These are phyloP conservation scores for Sycobia sp. DNA, from an alignment of 1,140 invertebrate genomes.

Conservation along the genomic window DNA sequence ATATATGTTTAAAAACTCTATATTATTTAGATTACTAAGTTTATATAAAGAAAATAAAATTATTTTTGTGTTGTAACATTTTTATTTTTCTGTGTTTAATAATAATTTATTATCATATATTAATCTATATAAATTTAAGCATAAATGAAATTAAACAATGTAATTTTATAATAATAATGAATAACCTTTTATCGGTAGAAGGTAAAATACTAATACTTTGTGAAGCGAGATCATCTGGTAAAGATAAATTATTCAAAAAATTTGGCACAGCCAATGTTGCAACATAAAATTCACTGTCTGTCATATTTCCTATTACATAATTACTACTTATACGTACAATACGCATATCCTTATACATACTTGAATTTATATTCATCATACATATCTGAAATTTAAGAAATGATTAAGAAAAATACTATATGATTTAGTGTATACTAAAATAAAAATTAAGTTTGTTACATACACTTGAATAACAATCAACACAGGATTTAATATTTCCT, in stretches of 20 bases:
- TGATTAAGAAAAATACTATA: background rate
- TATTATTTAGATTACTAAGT: no score
- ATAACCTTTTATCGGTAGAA: conserved; percentile 54
- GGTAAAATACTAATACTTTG: conserved; percentile 56
- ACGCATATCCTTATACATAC: conserved; percentile 63
- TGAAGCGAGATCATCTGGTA: conserved; percentile 53
- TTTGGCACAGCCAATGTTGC: conserved; percentile 61
- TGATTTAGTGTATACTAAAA: conserved; percentile 17
- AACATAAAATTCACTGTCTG: conserved; percentile 57
- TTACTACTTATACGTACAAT: conserved; percentile 63
- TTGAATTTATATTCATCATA: conserved; percentile 61
- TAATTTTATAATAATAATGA: no score
- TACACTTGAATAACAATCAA: conserved; percentile 61
- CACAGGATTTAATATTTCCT: conserved; percentile 60
- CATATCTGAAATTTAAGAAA: conserved; percentile 50
- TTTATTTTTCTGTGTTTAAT: no score
- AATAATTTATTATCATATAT: no score
- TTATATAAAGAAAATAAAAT: background rate
- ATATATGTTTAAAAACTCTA: conserved; percentile 11
- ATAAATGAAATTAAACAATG: conserved; percentile 4
- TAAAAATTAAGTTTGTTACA: conserved; percentile 33
- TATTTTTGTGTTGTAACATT: no score
- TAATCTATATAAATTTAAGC: no score
- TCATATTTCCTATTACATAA: conserved; percentile 65
- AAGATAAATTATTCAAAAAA: conserved; percentile 42